Conservation (phyloP, 64 coral and sea anemone genomes). For the Anthopleura sola region DNA sequence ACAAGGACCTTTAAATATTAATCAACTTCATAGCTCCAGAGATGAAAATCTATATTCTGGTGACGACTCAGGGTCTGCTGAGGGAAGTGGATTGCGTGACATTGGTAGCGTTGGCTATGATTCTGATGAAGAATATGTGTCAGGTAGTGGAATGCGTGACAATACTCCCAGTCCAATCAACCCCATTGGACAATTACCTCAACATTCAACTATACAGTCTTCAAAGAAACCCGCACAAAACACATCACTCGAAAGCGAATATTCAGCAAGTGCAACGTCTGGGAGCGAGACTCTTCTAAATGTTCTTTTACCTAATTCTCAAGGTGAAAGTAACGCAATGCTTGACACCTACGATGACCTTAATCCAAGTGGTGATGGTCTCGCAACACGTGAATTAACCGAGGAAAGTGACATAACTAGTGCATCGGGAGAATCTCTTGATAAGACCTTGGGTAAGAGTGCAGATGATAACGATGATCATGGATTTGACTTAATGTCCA, state of each 20-base stretch:
- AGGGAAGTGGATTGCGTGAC: background rate
- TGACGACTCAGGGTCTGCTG: background rate
- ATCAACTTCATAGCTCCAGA: background rate
- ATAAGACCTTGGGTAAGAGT: background rate
- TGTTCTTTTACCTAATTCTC: background rate
- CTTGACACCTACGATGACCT: background rate
- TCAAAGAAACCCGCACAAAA: background rate
- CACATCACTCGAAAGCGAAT: background rate
- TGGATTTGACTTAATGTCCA: slow-evolving; percentile 15
- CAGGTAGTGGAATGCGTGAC: slow-evolving; percentile 1
- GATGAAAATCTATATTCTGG: background rate
- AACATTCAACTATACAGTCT: background rate
- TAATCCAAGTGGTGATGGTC: background rate
- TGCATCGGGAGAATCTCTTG: background rate
- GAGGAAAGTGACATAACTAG: background rate
- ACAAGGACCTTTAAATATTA: background rate
- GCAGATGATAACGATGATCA: background rate
- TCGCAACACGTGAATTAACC: background rate
- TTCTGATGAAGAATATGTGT: background rate
- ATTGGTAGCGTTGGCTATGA: background rate
- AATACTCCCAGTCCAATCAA: background rate
- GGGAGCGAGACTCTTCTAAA: background rate
- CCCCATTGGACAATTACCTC: background rate
- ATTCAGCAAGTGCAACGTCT: background rate
- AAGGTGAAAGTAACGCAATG: background rate